Percentiles rank a stretch among this genome's conserved stretches.
These are phyloP conservation scores for Alauda arvensis DNA, from an alignment of 2,797 vertebrate species.

Conservation along the genomic window DNA sequence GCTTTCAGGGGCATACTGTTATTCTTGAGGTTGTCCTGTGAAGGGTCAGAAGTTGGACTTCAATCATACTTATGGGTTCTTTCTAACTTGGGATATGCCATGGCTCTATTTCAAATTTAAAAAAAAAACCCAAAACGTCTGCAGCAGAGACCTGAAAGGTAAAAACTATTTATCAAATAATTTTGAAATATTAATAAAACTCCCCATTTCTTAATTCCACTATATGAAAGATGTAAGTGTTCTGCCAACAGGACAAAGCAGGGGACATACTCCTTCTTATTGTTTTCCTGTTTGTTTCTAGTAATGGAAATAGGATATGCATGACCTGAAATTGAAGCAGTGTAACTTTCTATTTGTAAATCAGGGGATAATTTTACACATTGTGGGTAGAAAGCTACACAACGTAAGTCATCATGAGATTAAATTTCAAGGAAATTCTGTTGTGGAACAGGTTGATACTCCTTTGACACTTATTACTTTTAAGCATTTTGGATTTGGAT, in stretches of 20 bases:
- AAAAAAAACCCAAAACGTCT: fast-evolving
- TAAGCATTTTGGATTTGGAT: neutral
- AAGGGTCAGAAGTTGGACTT: neutral
- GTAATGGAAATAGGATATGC: neutral
- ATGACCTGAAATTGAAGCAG: neutral
- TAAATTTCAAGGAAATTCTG: neutral
- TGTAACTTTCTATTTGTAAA: neutral
- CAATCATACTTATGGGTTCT: no score
- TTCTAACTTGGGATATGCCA: neutral
- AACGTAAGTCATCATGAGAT: neutral
- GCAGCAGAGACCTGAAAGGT: neutral
- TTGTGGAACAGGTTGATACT: neutral
- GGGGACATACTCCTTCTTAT: neutral
- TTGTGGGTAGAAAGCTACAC: neutral
- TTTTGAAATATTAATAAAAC: neutral
- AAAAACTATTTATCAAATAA: neutral
- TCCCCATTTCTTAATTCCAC: no score
- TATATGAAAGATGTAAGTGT: neutral
- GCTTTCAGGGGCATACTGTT: neutral
- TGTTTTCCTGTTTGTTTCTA: neutral
- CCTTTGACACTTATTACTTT: neutral
- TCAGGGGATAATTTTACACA: neutral
- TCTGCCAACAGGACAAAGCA: neutral
- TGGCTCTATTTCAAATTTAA: fast-evolving
- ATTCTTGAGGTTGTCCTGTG: neutral